Evolutionary conservation across 2,888 invertebrate species (phyloP).

Genomic region (Drosophila aldrichi): DNA sequence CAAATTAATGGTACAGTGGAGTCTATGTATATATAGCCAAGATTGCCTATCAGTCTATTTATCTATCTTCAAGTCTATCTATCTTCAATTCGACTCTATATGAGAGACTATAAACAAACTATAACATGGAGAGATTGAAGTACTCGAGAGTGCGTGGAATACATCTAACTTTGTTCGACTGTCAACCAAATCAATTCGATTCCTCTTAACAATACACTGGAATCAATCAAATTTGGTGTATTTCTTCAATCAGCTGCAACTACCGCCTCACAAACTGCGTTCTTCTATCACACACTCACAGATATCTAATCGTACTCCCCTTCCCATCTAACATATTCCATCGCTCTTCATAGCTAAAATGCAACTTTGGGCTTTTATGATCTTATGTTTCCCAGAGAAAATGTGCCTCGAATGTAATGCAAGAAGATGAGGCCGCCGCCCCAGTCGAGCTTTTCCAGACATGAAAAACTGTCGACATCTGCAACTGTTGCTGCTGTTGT

Average conservation of each 20-base stretch:
- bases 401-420: constrained; percentile 33
- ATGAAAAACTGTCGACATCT: constrained; percentile 76
- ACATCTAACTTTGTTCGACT: background rate
- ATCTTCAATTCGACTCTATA: too few species aligned
- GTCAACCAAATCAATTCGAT: background rate
- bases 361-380: constrained; percentile 20
- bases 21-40: too few species aligned
- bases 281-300: background rate
- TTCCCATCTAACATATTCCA: background rate
- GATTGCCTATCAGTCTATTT: too few species aligned
- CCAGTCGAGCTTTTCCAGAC: constrained; percentile 29
- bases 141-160: too few species aligned
- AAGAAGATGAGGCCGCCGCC: constrained; percentile 30
- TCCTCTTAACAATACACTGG: background rate
- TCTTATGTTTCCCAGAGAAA: constrained; percentile 23
- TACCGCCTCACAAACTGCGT: background rate
- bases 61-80: too few species aligned
- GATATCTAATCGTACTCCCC: background rate
- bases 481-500: constrained; percentile 23
- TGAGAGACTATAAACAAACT: too few species aligned
- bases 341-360: background rate
- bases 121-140: too few species aligned
- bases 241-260: background rate
- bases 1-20: too few species aligned
- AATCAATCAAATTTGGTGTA: background rate